Conservation (phyloP, 1,140 invertebrate species). For the Drosophila azteca region DNA sequence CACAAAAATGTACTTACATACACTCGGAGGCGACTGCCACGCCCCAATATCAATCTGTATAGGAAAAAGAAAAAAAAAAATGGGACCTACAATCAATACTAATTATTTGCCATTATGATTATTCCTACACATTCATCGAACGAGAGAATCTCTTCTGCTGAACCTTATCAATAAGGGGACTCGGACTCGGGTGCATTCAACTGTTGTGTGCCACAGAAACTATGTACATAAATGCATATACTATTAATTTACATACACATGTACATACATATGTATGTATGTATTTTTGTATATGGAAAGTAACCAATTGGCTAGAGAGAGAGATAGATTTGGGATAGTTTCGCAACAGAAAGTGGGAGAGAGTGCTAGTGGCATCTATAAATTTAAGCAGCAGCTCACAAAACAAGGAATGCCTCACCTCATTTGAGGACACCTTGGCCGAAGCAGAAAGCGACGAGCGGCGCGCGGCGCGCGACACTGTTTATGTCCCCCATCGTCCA, state of each 20-base stretch:
- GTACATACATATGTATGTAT: neutral
- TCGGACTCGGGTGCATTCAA: constrained; percentile 61
- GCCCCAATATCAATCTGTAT: constrained; percentile 24
- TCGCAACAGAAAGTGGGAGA: too few relatives aligned
- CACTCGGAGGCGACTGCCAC: constrained; percentile 30
- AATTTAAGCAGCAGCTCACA: too few relatives aligned
- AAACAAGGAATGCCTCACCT: too few relatives aligned
- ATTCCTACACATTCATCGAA: constrained; percentile 36
- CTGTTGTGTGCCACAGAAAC: constrained; percentile 51
- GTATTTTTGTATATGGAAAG: neutral
- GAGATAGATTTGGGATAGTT: too few relatives aligned
- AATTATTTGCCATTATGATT: constrained; percentile 70
- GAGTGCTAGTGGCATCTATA: too few relatives aligned
- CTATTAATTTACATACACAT: neutral
- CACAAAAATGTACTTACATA: constrained; percentile 26
- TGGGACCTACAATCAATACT: constrained; percentile 67
- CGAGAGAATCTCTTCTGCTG: constrained; percentile 28
- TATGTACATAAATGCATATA: constrained; percentile 3
- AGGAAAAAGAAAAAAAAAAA: constrained; percentile 29
- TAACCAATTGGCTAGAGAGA: neutral
- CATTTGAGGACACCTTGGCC: too few relatives aligned
- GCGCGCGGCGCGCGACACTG: neutral
- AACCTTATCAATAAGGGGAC: constrained; percentile 38
- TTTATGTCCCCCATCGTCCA: constrained; percentile 19
- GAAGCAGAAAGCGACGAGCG: too few relatives aligned